These are phyloP conservation scores for Aelia acuminata DNA, from an alignment of 2,888 invertebrate genomes.

Conservation along the genomic window DNA sequence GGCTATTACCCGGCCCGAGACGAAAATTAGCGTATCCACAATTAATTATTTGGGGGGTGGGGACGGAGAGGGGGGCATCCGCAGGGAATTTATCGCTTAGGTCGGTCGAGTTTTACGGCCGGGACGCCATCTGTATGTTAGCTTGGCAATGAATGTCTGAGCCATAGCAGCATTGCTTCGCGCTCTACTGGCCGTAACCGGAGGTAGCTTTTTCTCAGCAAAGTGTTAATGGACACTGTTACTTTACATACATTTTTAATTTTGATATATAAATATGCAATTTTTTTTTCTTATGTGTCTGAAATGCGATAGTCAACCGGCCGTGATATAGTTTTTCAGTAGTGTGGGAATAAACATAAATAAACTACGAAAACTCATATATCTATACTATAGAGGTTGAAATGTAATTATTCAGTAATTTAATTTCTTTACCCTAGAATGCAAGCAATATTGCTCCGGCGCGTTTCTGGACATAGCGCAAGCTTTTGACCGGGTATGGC, in stretches of 20 bases:
- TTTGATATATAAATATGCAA: not conserved
- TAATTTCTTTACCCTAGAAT: too few species aligned
- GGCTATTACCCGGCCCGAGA: constrained; percentile 46
- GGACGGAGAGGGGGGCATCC: constrained; percentile 10
- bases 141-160: constrained; percentile 1
- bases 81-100: constrained; percentile 1
- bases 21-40: constrained; percentile 51
- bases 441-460: too few species aligned
- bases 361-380: too few species aligned
- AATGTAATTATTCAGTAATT: too few species aligned
- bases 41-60: constrained; percentile 26
- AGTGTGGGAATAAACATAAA: too few species aligned
- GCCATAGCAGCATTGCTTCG: not conserved
- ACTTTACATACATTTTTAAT: not conserved
- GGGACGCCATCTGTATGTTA: constrained; percentile 38
- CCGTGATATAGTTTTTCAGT: too few species aligned
- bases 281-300: too few species aligned
- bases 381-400: too few species aligned
- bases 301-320: too few species aligned
- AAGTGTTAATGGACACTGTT: not conserved
- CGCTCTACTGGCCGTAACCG: not conserved
- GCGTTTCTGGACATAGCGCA: too few species aligned
- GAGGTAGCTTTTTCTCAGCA: not conserved
- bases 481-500: too few species aligned
- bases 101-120: constrained; percentile 37